Conservation (phyloP, 2,888 invertebrate genomes). For the Plebejus anna region DNA sequence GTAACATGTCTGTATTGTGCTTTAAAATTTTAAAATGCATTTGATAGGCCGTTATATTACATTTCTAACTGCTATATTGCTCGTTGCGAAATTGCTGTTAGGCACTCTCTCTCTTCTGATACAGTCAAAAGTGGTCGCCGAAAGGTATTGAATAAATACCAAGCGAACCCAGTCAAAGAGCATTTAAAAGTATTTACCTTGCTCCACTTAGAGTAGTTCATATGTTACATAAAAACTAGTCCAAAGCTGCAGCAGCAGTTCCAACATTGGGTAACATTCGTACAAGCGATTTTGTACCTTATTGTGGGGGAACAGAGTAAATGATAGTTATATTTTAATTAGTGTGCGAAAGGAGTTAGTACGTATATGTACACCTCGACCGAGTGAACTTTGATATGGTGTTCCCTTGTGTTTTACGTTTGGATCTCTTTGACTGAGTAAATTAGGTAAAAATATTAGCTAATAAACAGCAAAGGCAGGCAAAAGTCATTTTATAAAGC, state of each 20-base stretch:
- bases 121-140: background rate
- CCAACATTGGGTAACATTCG: background rate
- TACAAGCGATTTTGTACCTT: background rate
- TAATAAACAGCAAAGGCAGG: background rate
- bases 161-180: conserved; percentile 8
- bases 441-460: background rate
- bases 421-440: background rate
- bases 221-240: conserved; percentile 31
- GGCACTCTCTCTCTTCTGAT: background rate
- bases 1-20: too few species aligned
- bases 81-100: background rate
- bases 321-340: background rate
- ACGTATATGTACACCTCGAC: background rate
- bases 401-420: background rate
- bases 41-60: too few species aligned
- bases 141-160: conserved; percentile 7
- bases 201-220: conserved; percentile 29
- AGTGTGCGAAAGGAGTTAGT: background rate
- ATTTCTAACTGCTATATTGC: background rate
- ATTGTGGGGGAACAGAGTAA: background rate
- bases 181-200: conserved; percentile 23
- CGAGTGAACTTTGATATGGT: background rate
- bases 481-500: too few species aligned
- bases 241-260: background rate
- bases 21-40: background rate